A percentile compares a stretch with the other conserved stretches of the same genome.
These are phyloP conservation scores for Asbolus verrucosus DNA, from an alignment of 1,140 invertebrate genomes.

Conservation along the genomic window DNA sequence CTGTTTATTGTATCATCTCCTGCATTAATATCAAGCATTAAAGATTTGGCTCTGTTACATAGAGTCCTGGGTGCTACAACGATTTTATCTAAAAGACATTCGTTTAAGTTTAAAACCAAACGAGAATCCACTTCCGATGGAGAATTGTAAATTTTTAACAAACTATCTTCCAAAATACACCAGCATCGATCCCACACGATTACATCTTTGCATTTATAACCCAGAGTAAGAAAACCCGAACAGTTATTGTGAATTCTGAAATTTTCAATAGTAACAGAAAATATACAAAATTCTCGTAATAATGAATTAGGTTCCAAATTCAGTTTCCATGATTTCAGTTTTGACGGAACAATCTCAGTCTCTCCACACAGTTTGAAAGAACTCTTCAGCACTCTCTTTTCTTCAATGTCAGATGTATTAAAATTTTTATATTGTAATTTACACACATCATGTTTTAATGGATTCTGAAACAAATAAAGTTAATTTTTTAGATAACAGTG, in stretches of 20 bases:
- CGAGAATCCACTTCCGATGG: neutral
- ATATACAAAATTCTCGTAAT: neutral
- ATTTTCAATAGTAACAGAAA: neutral
- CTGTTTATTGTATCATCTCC: neutral
- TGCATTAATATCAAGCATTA: neutral
- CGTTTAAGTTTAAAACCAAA: slow-evolving; percentile 1
- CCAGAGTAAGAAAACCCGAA: slow-evolving; percentile 24
- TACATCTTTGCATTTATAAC: neutral
- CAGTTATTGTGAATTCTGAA: neutral
- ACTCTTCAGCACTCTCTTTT: neutral
- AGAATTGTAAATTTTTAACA: slow-evolving; percentile 12
- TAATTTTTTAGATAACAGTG: no score
- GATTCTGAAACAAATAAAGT: neutral
- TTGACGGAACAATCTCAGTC: neutral
- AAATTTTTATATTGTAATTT: slow-evolving; percentile 1
- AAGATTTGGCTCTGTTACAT: neutral
- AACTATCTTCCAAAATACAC: slow-evolving; percentile 9
- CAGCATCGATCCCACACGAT: slow-evolving; percentile 26
- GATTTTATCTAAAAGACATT: neutral
- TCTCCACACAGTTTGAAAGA: neutral
- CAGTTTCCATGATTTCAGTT: neutral
- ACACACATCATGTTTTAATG: neutral
- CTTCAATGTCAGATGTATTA: neutral
- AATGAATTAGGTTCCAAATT: neutral
- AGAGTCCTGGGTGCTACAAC: neutral